Conservation (phyloP, 2,888 invertebrate species). For the Drosophila anomalata region DNA sequence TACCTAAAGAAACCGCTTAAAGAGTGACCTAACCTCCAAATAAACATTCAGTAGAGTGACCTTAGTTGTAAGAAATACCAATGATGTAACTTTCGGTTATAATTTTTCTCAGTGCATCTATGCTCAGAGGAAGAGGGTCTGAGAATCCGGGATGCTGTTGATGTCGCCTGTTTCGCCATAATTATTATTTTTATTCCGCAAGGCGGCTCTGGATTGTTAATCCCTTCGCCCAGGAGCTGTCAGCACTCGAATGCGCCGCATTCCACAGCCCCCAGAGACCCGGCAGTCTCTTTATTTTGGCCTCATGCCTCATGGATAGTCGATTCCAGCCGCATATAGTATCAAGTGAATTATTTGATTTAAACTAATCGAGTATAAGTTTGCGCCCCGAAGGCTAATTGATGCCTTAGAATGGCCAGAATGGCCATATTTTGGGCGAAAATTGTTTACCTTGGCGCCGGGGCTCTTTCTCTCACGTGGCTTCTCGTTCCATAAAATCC, state of each 20-base stretch:
- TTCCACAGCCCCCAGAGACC: background rate
- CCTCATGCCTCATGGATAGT: background rate
- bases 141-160: background rate
- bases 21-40: background rate
- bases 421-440: background rate
- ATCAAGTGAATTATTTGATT: background rate
- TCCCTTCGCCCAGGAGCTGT: constrained; percentile 27
- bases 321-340: background rate
- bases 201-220: constrained; percentile 10
- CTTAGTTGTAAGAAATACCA: background rate
- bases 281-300: background rate
- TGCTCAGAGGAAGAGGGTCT: background rate
- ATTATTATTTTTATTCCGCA: constrained; percentile 28
- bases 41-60: background rate
- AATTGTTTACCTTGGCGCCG: constrained; percentile 5
- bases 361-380: background rate
- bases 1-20: background rate
- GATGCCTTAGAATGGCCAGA: background rate
- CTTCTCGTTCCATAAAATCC: background rate
- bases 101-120: background rate
- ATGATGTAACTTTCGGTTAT: too few species aligned
- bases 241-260: constrained; percentile 13
- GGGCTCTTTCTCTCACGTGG: background rate
- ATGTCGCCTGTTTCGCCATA: constrained; percentile 20
- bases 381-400: background rate